These are phyloP conservation scores for Dryocosmus kuriphilus DNA, from an alignment of 2,888 invertebrate species.

Conservation along the genomic window DNA sequence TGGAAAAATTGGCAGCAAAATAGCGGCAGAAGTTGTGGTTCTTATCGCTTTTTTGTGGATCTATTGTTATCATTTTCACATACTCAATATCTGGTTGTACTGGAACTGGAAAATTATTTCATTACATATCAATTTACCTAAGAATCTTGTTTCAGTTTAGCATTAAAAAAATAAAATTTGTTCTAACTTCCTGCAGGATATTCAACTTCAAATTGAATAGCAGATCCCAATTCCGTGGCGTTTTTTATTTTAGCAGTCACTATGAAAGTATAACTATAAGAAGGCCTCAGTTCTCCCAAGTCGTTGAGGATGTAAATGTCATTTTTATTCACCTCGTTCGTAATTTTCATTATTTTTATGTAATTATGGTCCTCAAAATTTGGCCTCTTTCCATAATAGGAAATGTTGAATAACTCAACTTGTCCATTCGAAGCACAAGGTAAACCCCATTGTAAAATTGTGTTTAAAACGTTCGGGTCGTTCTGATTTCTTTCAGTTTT, in stretches of 20 bases:
- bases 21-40: slow-evolving; percentile 65
- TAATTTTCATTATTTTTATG: slow-evolving; percentile 45
- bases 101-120: slow-evolving; percentile 64
- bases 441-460: slow-evolving; percentile 65
- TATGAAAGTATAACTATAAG: slow-evolving; percentile 66
- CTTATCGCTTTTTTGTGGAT: slow-evolving; percentile 67
- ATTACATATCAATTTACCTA: background rate
- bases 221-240: slow-evolving; percentile 56
- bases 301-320: slow-evolving; percentile 56
- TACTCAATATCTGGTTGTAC: slow-evolving; percentile 65
- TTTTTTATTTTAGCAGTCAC: slow-evolving; percentile 62
- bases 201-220: slow-evolving; percentile 40
- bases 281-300: slow-evolving; percentile 64
- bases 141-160: too few relatives aligned
- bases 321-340: slow-evolving; percentile 50
- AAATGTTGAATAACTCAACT: slow-evolving; percentile 65
- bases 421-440: slow-evolving; percentile 68
- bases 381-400: slow-evolving; percentile 60
- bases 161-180: slow-evolving; percentile 1
- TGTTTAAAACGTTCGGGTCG: slow-evolving; percentile 63
- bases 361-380: slow-evolving; percentile 54
- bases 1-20: slow-evolving; percentile 71
- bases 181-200: slow-evolving; percentile 73
- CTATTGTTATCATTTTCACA: slow-evolving; percentile 66
- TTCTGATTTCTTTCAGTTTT: slow-evolving; percentile 48